Evolutionary conservation across 2,888 invertebrate species (phyloP).

Genomic region (Escarpia spicata): DNA sequence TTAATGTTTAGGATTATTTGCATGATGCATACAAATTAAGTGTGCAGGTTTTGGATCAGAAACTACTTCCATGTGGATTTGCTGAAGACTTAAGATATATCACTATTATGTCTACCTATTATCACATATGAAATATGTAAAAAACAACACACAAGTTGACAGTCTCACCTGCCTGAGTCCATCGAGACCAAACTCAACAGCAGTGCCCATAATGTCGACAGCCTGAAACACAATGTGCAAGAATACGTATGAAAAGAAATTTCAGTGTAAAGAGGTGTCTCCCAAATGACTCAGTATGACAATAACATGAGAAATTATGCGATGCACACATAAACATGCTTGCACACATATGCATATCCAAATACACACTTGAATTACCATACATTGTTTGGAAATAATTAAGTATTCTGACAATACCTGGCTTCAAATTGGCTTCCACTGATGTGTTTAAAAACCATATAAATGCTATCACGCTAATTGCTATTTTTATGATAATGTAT

Average conservation of each 20-base stretch:
- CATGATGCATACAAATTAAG: background rate
- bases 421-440: too few species aligned
- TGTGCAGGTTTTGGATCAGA: background rate
- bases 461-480: background rate
- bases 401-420: too few species aligned
- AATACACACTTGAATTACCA: background rate
- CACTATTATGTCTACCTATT: too few species aligned
- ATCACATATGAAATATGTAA: background rate
- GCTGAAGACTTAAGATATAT: background rate
- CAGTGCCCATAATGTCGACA: conserved; percentile 58
- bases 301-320: background rate
- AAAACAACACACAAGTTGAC: background rate
- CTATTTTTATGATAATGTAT: too few species aligned
- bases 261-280: background rate
- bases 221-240: conserved; percentile 47
- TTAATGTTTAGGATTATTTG: background rate
- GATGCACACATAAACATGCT: background rate
- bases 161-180: conserved; percentile 55
- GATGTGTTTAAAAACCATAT: too few species aligned
- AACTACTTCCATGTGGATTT: background rate
- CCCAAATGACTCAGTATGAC: background rate
- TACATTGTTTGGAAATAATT: background rate
- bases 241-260: background rate
- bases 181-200: conserved; percentile 62
- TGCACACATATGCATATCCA: background rate